Evolutionary conservation across 2,888 invertebrate species (phyloP).

Genomic region (Anaspis maculata): DNA sequence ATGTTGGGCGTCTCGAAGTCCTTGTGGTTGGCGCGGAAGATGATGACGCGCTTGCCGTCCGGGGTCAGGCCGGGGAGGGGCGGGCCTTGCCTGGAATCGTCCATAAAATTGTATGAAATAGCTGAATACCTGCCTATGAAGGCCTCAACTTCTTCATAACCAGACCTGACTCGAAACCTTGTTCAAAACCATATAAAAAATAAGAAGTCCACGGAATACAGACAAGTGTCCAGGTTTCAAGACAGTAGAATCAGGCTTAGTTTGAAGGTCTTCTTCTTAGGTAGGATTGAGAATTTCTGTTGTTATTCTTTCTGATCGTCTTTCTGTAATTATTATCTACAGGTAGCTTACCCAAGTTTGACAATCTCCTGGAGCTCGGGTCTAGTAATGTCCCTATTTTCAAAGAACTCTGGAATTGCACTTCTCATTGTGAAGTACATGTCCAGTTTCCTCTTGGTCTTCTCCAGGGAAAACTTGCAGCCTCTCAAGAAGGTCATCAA

Average conservation of each 20-base stretch:
- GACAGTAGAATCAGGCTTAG: too few species aligned
- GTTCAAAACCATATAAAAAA: too few species aligned
- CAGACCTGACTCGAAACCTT: too few species aligned
- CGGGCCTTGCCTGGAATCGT: constrained; percentile 40
- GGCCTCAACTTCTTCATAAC: too few species aligned
- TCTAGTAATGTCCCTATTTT: constrained; percentile 63
- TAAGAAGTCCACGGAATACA: too few species aligned
- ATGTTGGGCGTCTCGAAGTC: constrained; percentile 63
- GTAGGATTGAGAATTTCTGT: constrained; percentile 2
- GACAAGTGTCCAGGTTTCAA: too few species aligned
- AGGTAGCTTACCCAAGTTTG: constrained; percentile 5
- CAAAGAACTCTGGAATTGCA: constrained; percentile 75
- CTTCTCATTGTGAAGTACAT: constrained; percentile 84
- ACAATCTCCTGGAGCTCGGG: constrained; percentile 65
- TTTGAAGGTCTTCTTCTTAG: too few species aligned
- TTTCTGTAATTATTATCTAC: too few species aligned
- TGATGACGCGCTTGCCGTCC: constrained; percentile 66
- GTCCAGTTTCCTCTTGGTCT: constrained; percentile 76
- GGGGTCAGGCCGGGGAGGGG: constrained; percentile 75
- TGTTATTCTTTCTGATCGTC: neutral
- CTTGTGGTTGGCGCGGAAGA: constrained; percentile 65
- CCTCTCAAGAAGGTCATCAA: constrained; percentile 76
- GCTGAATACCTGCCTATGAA: too few species aligned
- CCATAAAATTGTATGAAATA: constrained; percentile 3
- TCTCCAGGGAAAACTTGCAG: constrained; percentile 80